phyloP scores from a whole-genome alignment of 2,797 vertebrate genomes.

The Dromococcyx pavoninus region DNA sequence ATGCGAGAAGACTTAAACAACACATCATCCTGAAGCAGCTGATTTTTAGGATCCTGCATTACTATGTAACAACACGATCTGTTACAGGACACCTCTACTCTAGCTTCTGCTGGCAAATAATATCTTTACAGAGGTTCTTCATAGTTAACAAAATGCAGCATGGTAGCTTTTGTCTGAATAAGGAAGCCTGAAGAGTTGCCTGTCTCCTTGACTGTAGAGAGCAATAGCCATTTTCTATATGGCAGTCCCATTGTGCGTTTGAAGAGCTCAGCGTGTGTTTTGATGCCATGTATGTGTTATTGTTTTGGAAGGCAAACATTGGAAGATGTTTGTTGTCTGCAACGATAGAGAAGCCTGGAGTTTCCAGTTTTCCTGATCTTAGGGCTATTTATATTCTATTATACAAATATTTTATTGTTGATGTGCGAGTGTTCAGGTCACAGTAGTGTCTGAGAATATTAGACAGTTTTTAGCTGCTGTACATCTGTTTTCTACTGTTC shows the following conservation, averaged over 20 bases:
- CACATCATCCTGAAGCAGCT: neutral
- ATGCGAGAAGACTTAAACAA: neutral
- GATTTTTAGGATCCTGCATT: neutral
- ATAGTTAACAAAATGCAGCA: neutral
- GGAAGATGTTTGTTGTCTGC: neutral
- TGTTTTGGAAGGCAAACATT: neutral
- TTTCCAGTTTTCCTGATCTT: neutral
- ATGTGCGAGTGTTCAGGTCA: neutral
- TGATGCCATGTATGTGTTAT: neutral
- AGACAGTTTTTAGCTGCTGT: neutral
- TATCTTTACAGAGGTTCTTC: neutral
- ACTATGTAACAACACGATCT: neutral
- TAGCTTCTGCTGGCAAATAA: neutral
- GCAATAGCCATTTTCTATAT: neutral
- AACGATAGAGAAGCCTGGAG: neutral
- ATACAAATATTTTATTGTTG: neutral
- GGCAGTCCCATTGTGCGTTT: neutral
- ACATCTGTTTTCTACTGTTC: neutral
- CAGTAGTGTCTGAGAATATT: neutral
- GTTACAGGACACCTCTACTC: neutral
- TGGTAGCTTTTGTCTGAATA: neutral
- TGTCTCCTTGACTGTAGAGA: neutral
- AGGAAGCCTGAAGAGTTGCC: neutral
- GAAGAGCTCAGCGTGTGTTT: neutral
- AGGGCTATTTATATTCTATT: neutral